These are phyloP conservation scores for Trachemys scripta DNA, from an alignment of 2,113 vertebrate species.

Conservation along the genomic window DNA sequence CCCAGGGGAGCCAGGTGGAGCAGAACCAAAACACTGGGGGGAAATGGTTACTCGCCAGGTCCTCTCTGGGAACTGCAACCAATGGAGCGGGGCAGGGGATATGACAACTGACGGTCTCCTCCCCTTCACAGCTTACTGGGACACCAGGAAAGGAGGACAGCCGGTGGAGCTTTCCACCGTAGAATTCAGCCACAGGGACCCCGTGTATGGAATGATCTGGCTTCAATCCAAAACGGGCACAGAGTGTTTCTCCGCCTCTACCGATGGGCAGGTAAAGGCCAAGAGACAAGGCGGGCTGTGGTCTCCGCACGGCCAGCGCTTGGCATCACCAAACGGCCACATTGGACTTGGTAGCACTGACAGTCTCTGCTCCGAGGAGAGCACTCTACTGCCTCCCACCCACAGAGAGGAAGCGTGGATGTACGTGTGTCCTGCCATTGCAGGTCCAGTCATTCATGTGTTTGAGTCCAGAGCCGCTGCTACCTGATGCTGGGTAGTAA, in stretches of 20 bases:
- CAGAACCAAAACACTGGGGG: background rate
- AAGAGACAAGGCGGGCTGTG: fast-evolving
- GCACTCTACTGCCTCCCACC: background rate
- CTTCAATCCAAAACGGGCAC: constrained; percentile 95
- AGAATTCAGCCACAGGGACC: constrained; percentile 93
- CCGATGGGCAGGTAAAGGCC: constrained; percentile 73
- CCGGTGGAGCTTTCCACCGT: constrained; percentile 87
- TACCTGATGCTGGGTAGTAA: background rate
- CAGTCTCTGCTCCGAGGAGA: background rate
- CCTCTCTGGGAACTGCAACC: fast-evolving
- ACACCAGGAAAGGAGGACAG: constrained; percentile 91
- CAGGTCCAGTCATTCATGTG: background rate
- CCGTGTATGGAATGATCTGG: constrained; percentile 92
- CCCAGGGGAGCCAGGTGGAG: background rate
- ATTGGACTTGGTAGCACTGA: fast-evolving
- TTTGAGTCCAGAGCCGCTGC: background rate
- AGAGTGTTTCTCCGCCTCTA: constrained; percentile 89
- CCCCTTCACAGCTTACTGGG: constrained; percentile 89
- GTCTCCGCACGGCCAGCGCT: fast-evolving
- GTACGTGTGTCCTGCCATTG: background rate
- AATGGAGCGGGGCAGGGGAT: fast-evolving
- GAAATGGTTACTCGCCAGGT: background rate
- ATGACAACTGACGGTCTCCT: background rate
- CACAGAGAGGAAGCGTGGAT: background rate
- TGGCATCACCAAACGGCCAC: background rate